Percentiles rank a stretch among this genome's conserved stretches.
These are phyloP conservation scores for Microchirus variegatus DNA, from an alignment of 2,797 vertebrate species.

Conservation along the genomic window DNA sequence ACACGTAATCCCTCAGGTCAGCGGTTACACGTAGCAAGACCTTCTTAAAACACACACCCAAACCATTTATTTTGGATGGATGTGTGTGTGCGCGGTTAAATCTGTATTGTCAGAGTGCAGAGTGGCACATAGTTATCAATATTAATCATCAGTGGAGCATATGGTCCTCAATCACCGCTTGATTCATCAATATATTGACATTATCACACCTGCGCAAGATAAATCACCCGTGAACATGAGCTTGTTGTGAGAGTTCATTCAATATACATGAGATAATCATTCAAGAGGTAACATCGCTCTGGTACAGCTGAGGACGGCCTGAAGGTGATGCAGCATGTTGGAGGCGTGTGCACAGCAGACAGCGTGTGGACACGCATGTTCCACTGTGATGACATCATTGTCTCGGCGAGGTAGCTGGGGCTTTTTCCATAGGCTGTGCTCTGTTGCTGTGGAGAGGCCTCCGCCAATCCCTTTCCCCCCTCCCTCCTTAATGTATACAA, in stretches of 20 bases:
- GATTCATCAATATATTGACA: slow-evolving; percentile 75
- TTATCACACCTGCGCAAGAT: slow-evolving; percentile 68
- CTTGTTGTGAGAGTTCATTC: slow-evolving; percentile 69
- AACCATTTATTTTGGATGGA: slow-evolving; percentile 34
- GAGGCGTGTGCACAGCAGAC: slow-evolving; percentile 40
- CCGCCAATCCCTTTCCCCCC: slow-evolving; percentile 77
- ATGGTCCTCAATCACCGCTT: slow-evolving; percentile 64
- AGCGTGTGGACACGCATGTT: slow-evolving; percentile 61
- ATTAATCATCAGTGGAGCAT: slow-evolving; percentile 65
- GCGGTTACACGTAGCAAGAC: slow-evolving; percentile 55
- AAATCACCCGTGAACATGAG: slow-evolving; percentile 70
- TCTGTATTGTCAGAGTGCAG: slow-evolving; percentile 55
- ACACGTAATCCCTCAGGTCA: slow-evolving; percentile 65
- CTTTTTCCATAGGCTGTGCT: slow-evolving; percentile 83
- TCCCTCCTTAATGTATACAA: slow-evolving; percentile 75
- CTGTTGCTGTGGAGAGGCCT: slow-evolving; percentile 82
- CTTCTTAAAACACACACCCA: slow-evolving; percentile 56
- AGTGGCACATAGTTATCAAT: slow-evolving; percentile 64
- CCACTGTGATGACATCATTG: slow-evolving; percentile 80
- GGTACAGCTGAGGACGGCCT: slow-evolving; percentile 63
- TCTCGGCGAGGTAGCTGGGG: slow-evolving; percentile 58
- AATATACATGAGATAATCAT: slow-evolving; percentile 68
- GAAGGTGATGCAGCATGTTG: slow-evolving; percentile 74
- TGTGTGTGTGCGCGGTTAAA: slow-evolving; percentile 49
- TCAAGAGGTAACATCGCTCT: slow-evolving; percentile 53